Percentiles rank a stretch among this genome's conserved stretches.
phyloP scores from a whole-genome alignment of 2,113 vertebrate species.

The Mionectes macconnelli region DNA sequence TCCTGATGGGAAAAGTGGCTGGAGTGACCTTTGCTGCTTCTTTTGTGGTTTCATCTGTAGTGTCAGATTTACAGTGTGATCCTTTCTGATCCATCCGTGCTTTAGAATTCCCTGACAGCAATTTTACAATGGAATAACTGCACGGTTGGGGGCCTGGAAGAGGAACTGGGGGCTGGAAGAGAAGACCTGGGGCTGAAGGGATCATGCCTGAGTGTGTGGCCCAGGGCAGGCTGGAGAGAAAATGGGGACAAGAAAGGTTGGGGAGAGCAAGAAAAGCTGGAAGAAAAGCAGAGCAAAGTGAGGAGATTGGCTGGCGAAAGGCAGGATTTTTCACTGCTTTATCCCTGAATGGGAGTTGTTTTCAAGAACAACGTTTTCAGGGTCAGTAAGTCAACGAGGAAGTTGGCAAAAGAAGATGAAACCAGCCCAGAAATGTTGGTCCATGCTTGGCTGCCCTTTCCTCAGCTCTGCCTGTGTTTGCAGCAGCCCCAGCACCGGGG shows the following conservation, averaged over 20 bases:
- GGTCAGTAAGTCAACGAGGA: background rate
- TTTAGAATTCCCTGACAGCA: background rate
- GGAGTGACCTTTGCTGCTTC: background rate
- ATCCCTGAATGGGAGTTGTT: background rate
- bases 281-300: background rate
- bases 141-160: background rate
- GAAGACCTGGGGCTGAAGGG: background rate
- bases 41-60: background rate
- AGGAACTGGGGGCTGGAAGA: background rate
- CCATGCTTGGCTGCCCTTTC: background rate
- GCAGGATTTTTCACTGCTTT: background rate
- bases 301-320: background rate
- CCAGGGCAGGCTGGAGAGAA: background rate
- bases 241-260: background rate
- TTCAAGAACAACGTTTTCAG: background rate
- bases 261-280: background rate
- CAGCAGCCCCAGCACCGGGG: background rate
- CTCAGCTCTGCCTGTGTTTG: fast-evolving
- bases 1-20: background rate
- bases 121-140: background rate
- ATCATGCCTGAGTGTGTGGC: background rate
- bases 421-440: background rate
- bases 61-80: background rate
- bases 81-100: background rate
- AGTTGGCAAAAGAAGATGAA: background rate